These are phyloP conservation scores for Drosophila siamana DNA, from an alignment of 2,888 invertebrate genomes.

Conservation along the genomic window DNA sequence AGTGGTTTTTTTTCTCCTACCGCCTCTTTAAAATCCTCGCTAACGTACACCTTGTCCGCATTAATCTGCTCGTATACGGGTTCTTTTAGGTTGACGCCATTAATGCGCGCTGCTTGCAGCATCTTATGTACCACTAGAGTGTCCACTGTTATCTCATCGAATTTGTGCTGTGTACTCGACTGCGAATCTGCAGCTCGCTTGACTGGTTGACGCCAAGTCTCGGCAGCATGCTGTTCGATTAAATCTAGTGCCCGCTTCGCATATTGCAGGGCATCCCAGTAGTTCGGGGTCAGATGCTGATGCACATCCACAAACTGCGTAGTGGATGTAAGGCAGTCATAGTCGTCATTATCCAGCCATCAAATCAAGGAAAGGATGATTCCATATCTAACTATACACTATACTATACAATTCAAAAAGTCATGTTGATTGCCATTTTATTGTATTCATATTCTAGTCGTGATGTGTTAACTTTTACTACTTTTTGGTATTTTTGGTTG, in stretches of 20 bases:
- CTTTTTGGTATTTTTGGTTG: too few relatives aligned
- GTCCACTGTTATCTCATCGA: conserved; percentile 72
- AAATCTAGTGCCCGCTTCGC: conserved; percentile 78
- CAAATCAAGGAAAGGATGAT: too few relatives aligned
- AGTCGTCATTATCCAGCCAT: too few relatives aligned
- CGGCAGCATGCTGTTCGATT: conserved; percentile 61
- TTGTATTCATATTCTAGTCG: too few relatives aligned
- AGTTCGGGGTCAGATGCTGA: conserved; percentile 70
- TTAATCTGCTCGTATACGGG: conserved; percentile 75
- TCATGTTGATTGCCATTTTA: too few relatives aligned
- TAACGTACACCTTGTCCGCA: conserved; percentile 72
- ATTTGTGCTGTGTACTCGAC: conserved; percentile 52
- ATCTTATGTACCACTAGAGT: conserved; percentile 73
- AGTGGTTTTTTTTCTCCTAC: conserved; percentile 15
- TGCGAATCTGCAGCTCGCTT: conserved; percentile 37
- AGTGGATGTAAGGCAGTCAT: not conserved
- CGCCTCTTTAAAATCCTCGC: conserved; percentile 40
- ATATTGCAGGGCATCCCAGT: conserved; percentile 81
- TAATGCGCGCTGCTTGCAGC: conserved; percentile 69
- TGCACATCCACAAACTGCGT: conserved; percentile 68
- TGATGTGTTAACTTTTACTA: too few relatives aligned
- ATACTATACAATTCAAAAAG: too few relatives aligned
- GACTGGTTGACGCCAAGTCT: conserved; percentile 11
- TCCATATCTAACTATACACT: too few relatives aligned
- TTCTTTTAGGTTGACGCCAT: conserved; percentile 62